Conservation (phyloP, 2,113 vertebrate species). For the Sclerurus mexicanus region DNA sequence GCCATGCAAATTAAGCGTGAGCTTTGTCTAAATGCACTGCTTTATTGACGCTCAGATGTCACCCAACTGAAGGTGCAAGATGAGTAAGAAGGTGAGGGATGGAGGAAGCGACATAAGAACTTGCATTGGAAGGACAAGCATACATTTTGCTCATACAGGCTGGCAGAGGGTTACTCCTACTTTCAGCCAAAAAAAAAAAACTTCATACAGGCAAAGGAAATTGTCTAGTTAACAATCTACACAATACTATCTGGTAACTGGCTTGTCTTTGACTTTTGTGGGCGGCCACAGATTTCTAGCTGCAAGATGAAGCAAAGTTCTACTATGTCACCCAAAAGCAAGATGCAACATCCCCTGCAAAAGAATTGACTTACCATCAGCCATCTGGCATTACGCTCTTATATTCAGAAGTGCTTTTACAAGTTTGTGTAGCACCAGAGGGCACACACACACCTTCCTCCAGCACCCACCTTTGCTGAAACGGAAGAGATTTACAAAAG, state of each 20-base stretch:
- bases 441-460: background rate
- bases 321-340: background rate
- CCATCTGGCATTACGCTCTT: background rate
- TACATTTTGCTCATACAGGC: background rate
- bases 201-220: background rate
- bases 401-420: background rate
- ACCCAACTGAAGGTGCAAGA: background rate
- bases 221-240: background rate
- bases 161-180: background rate
- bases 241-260: background rate
- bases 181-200: background rate
- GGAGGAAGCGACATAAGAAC: background rate
- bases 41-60: background rate
- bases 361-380: background rate
- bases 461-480: slow-evolving; percentile 89
- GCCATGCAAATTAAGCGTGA: background rate
- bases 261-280: background rate
- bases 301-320: background rate
- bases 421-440: background rate
- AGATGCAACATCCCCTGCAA: background rate
- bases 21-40: background rate
- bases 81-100: background rate
- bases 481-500: slow-evolving; percentile 96
- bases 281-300: background rate
- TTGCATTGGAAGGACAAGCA: background rate